Conservation (phyloP, 2,888 invertebrate species). For the Tridacna gigas region DNA sequence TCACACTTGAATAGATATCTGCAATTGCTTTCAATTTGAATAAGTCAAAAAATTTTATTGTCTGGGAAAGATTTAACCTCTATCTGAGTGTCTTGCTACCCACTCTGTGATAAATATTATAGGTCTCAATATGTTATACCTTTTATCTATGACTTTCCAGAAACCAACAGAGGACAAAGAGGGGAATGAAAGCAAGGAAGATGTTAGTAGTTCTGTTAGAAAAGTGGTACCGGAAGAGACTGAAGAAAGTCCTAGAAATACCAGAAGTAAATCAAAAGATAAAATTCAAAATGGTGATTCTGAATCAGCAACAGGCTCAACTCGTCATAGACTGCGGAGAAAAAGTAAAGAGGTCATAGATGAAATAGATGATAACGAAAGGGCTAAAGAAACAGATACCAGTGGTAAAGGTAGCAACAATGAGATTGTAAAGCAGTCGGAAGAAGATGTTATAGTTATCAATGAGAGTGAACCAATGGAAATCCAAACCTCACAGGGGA, state of each 20-base stretch:
- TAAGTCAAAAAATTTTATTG: too few relatives aligned
- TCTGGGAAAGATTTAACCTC: too few relatives aligned
- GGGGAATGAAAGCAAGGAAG: not conserved
- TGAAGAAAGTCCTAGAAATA: not conserved
- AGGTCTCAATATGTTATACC: not conserved
- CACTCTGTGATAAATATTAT: not conserved
- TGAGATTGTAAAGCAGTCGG: not conserved
- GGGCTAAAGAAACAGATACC: not conserved
- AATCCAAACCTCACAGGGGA: not conserved
- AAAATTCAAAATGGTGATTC: not conserved
- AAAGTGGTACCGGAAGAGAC: not conserved
- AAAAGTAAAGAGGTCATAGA: not conserved
- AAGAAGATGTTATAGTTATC: constrained; percentile 33
- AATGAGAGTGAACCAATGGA: constrained; percentile 44
- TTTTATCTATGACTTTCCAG: too few relatives aligned
- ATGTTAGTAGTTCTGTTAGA: not conserved
- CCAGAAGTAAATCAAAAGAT: not conserved
- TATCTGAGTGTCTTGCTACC: not conserved
- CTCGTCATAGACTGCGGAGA: too few relatives aligned
- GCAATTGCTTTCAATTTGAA: too few relatives aligned
- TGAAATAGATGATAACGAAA: not conserved
- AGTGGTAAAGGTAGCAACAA: not conserved
- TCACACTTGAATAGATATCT: too few relatives aligned
- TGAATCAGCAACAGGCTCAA: not conserved
- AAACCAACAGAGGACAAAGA: not conserved